Base-by-base conservation (phyloP, 2,797 vertebrate species). In the Agapornis canus region DNA sequence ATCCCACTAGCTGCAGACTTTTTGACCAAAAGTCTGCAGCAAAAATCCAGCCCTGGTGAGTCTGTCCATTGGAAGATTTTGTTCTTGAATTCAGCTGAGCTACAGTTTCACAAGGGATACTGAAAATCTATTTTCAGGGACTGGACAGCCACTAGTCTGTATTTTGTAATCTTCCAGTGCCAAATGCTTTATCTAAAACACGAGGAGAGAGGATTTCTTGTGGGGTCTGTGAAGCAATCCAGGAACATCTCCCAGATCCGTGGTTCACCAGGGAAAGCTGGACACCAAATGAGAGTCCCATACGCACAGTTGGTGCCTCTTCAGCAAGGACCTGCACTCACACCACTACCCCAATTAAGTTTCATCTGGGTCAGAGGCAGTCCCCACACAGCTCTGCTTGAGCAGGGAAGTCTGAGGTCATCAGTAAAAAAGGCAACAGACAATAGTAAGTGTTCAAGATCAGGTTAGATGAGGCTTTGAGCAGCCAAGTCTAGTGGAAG, bases 1-100 rank as follows among this genome's bases (percentile, higher is more conserved):
- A 18, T 11, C 25, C 25, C 16, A 0, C 14, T 0, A 1, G 1
- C 35, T 35, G 35, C 35, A 35, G 35, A 35, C 11, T 11, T 23
- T 52, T 17, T 17, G 32, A n/a, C 8, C 31, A 71, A 27, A 45
- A 15, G 6, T 6, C 69, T 21, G 27, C 13, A 45, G 26, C 1
- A 13, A 60, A 83, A 84, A 20, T 14, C 10, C 45, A 69, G 31
- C 29, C 60, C 13, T 22, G 9, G 8, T 25, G 54, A 56, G 42
- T 9, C 17, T 29, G 61, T 27, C 43, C 39, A 21, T 2, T 5
- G 10, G 43, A 25, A 43, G 19, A 15, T 11, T 84, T 39, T 43
- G 9, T 1, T 7, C 5, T 11, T n/a, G n/a, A 42, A 16, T 20
- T 35, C 52, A 48, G 15, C 35, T 18, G 29, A 57, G 42, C 32